Conservation (phyloP, 2,797 vertebrate species). For the Hippopotamyrus pictus region DNA sequence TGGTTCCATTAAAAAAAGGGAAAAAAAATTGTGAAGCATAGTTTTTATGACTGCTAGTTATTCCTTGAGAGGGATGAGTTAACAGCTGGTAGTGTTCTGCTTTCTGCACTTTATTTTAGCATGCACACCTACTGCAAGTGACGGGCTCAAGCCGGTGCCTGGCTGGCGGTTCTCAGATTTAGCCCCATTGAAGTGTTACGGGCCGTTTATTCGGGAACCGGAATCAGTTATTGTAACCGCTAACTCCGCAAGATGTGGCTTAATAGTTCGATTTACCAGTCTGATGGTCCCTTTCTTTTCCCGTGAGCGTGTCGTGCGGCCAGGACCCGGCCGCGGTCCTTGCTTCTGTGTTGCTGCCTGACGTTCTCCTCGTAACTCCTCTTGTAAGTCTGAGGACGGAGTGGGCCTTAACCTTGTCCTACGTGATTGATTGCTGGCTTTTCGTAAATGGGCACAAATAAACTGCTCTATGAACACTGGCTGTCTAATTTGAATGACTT, state of each 20-base stretch:
- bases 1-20: not conserved
- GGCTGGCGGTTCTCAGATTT: not conserved
- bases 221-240: not conserved
- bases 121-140: not conserved
- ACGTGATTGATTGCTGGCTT: conserved; percentile 77
- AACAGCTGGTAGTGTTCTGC: not conserved
- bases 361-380: conserved; percentile 53
- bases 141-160: not conserved
- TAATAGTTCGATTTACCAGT: conserved; percentile 1
- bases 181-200: not conserved
- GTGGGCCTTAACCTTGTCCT: conserved; percentile 48
- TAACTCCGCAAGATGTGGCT: conserved; percentile 1
- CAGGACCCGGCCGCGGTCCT: not conserved
- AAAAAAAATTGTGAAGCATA: not conserved
- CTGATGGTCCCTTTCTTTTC: not conserved
- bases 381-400: conserved; percentile 56
- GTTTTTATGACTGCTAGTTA: not conserved
- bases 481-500: conserved; percentile 9
- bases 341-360: conserved; percentile 28
- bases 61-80: not conserved
- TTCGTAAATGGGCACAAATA: conserved; percentile 66
- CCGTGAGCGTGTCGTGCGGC: not conserved
- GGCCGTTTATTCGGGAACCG: not conserved
- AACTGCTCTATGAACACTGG: conserved; percentile 51
- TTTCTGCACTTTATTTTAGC: not conserved